phyloP scores from a whole-genome alignment of 2,113 vertebrate species.

The Callaeas wilsoni region DNA sequence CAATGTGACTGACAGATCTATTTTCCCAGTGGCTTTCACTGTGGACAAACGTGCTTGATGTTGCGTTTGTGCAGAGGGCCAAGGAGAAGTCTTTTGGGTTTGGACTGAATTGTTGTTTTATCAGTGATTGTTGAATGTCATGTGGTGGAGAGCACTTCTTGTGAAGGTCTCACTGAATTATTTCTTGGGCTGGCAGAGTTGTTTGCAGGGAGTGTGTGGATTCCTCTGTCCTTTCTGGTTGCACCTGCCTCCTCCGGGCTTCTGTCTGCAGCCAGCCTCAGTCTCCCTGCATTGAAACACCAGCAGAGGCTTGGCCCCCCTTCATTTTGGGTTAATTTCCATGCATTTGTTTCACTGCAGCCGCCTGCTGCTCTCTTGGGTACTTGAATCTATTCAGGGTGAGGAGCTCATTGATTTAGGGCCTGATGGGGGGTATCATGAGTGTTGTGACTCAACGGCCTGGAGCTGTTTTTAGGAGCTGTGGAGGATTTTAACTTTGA shows the following conservation, averaged over 20 bases:
- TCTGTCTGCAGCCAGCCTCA: neutral
- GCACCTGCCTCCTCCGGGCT: neutral
- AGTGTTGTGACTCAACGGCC: neutral
- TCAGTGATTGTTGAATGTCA: neutral
- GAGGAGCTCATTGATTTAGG: neutral
- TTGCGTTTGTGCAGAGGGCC: neutral
- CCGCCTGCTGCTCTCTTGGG: neutral
- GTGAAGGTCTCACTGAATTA: neutral
- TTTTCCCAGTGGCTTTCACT: neutral
- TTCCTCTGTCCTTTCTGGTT: neutral
- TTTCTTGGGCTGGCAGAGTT: neutral
- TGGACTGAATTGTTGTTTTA: neutral
- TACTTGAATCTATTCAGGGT: neutral
- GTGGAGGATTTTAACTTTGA: neutral
- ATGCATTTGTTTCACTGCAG: neutral
- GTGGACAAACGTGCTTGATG: rapidly evolving
- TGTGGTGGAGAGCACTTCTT: neutral
- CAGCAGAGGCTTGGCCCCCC: neutral
- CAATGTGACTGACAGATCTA: neutral
- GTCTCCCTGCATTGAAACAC: neutral
- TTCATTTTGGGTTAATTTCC: neutral
- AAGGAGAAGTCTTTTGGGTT: neutral
- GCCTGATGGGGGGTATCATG: neutral
- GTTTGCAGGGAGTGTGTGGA: neutral
- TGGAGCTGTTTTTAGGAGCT: neutral